Percentiles rank a stretch among this genome's conserved stretches.
phyloP scores from a whole-genome alignment of 2,888 invertebrate genomes.

The Parnassius apollo region DNA sequence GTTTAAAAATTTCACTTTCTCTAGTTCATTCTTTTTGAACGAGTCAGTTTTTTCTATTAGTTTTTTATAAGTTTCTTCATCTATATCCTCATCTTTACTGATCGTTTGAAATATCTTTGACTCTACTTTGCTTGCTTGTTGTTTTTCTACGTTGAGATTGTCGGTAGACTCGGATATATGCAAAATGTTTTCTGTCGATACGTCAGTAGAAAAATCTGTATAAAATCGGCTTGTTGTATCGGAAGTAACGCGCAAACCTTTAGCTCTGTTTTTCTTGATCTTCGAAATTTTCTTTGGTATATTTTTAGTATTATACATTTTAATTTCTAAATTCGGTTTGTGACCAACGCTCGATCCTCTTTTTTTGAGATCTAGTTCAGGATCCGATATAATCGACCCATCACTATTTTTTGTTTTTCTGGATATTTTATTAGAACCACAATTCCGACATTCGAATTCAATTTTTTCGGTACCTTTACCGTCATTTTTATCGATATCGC shows the following conservation, averaged over 20 bases:
- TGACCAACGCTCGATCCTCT: conserved; percentile 35
- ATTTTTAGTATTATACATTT: conserved; percentile 85
- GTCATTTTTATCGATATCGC: conserved; percentile 60
- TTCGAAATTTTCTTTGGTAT: conserved; percentile 87
- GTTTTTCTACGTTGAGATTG: conserved; percentile 74
- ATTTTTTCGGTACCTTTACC: conserved; percentile 65
- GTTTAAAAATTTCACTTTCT: conserved; percentile 74
- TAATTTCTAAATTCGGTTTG: conserved; percentile 75
- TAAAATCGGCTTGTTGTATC: conserved; percentile 83
- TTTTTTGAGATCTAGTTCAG: conserved; percentile 60
- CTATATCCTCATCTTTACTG: conserved; percentile 71
- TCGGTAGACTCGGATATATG: conserved; percentile 85
- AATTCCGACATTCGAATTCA: conserved; percentile 73
- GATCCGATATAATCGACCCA: conserved; percentile 58
- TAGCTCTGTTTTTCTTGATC: conserved; percentile 84
- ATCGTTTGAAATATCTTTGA: conserved; percentile 49
- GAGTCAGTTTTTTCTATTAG: conserved; percentile 79
- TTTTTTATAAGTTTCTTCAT: conserved; percentile 72
- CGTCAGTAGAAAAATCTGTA: conserved; percentile 83
- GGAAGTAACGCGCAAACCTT: conserved; percentile 68
- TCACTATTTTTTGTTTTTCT: conserved; percentile 54
- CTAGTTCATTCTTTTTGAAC: conserved; percentile 76
- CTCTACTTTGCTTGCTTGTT: conserved; percentile 43
- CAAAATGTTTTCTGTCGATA: conserved; percentile 81
- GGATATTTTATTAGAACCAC: conserved; percentile 70